Base-by-base conservation (phyloP, 2,113 vertebrate genomes). In the Psephotus haematonotus region DNA sequence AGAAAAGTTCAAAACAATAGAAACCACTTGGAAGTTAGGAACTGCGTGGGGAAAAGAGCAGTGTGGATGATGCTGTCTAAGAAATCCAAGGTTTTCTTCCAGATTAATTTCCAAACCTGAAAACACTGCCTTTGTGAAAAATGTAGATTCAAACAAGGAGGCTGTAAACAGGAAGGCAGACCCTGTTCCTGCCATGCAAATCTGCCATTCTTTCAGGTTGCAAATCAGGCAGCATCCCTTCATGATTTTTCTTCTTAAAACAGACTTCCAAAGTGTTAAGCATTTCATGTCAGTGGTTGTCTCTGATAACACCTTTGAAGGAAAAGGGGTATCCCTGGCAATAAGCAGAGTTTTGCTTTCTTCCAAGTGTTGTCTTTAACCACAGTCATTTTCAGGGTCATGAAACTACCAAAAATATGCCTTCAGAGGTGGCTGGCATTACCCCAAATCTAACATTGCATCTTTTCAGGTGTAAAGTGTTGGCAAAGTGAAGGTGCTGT, bases 1-100 rank as follows among this genome's bases (percentile, higher is more conserved):
- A 87, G 57, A 59, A 72, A 88, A 89, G 77, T 91, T 92, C 93
- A 95, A 89, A 93, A 92, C 82, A 95, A 94, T 60, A 87, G 81
- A 70, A 53, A 53, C 16, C 44, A 41, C 39, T 65, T 88, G 86
- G 72, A 90, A 92, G 82, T 53, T 28, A 91, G 37, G 59, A 94
- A 76, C 65, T 92, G 80, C 39, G 86, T 43, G 59, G 41, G 74
- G 49, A 59, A 72, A 82, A 91, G 46, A 93, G 53, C 35, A 53
- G 41, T 7, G 44, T 76, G 74, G 31, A 84, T 25, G 19, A 86
- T 88, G 75, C 46, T 8, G 44, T 24, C 39, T 31, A 47, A 71
- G 46, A 71, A 81, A 75, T 29, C 8, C 39, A 28, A 74, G 7
- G 59, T 62, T 11, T 75, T 94, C 87, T 69, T 90, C 41, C 59